These are phyloP conservation scores for Macaria liturata DNA, from an alignment of 2,888 invertebrate species.

Conservation along the genomic window DNA sequence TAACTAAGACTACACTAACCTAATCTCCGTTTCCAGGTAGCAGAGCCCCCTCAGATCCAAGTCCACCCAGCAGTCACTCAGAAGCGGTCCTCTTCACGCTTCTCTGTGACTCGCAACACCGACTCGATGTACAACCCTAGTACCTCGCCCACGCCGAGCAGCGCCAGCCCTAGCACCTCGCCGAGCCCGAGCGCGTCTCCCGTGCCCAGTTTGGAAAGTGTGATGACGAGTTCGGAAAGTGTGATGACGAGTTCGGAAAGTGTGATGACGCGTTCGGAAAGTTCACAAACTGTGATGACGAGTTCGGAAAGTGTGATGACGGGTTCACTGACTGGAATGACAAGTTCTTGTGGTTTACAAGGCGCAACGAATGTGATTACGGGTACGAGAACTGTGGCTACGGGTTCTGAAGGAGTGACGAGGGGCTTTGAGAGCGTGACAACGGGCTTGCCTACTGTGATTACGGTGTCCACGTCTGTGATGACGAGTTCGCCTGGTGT, in stretches of 20 bases:
- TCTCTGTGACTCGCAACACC: constrained; percentile 75
- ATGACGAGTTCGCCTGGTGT: background rate
- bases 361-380: background rate
- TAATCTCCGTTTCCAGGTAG: constrained; percentile 51
- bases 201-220: constrained; percentile 1
- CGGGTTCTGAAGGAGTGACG: background rate
- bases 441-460: background rate
- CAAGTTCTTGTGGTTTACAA: background rate
- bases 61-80: constrained; percentile 77
- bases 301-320: constrained; percentile 2
- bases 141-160: constrained; percentile 35
- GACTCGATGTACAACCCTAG: constrained; percentile 63
- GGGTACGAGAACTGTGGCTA: background rate
- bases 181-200: constrained; percentile 27
- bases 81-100: constrained; percentile 72
- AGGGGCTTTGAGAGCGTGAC: background rate
- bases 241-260: background rate
- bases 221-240: background rate
- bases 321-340: background rate
- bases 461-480: background rate
- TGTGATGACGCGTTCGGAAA: background rate
- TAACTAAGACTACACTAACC: no score
- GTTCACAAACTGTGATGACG: background rate
- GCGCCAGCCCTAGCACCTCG: constrained; percentile 16
- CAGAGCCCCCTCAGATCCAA: constrained; percentile 74